Base-by-base conservation (phyloP, 2,113 vertebrate genomes). In the Myrmecophaga tridactyla region DNA sequence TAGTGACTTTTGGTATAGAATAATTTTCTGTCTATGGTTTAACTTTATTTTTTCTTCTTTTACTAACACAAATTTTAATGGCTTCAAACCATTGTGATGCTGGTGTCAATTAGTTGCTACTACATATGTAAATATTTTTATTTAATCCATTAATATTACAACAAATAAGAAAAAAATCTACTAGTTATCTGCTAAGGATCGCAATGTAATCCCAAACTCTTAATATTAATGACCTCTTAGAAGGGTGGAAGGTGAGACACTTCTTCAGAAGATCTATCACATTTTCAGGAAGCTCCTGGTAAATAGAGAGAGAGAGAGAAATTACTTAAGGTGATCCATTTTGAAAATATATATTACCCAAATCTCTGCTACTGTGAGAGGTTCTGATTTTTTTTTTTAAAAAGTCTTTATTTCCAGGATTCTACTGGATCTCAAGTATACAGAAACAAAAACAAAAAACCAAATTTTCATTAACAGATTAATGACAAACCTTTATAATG, bases 241-340 rank as follows among this genome's bases (percentile, higher is more conserved):
- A 99, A 96, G 99, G 99, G 1, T 99, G 98, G 97, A 99, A 99
- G 0, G 98, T 99, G 95, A 99, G 98, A 96, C 99, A 99, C 98
- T 99, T 99, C 97, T 98, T 99, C 98, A 99, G 98, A 80, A 99
- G 98, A 94, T 96, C 81, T 4, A 98, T 58, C 92, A 98, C 94
- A 94, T 98, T 99, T 98, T 99, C 99, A 81, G 99, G 98, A 95
- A 99, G 98, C 48, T 98, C 99, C 99, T 99, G 51, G 18, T 93
- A 96, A 18, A 60, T 3, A 92, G 87, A 95, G 51, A 72, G 62
- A 94, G 15, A n/a, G n/a, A 96, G 81, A 96, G 89, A 31, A 85
- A 94, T 5, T 31, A 48, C 89, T 94, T 90, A 17, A 94, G 77
- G 70, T 31, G 81, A 80, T 53, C 7, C 29, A 86, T 48, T 73